A percentile compares a stretch with the other conserved stretches of the same genome.
Conservation (phyloP, 2,888 invertebrate species). For the Amiota mariae region DNA sequence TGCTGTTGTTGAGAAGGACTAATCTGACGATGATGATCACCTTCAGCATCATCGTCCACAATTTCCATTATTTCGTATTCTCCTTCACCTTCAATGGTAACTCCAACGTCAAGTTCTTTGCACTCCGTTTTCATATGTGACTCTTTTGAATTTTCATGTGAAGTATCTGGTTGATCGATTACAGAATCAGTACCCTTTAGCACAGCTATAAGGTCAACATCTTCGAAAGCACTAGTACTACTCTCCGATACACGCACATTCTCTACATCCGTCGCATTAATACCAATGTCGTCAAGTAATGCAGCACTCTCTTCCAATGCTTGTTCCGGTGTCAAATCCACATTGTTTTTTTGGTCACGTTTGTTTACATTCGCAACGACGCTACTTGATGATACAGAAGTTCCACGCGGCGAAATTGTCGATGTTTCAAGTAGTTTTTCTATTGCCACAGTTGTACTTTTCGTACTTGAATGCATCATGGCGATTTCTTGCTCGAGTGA, state of each 20-base stretch:
- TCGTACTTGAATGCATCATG: constrained; percentile 59
- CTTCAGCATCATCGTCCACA: constrained; percentile 54
- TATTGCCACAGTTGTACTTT: constrained; percentile 12
- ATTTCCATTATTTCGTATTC: constrained; percentile 71
- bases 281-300: not conserved
- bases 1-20: not conserved
- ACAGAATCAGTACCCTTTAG: constrained; percentile 76
- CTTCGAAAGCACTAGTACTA: constrained; percentile 48
- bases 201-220: constrained; percentile 74
- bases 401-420: not conserved
- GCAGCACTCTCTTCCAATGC: constrained; percentile 13
- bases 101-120: constrained; percentile 57
- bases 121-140: not conserved
- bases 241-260: constrained; percentile 25
- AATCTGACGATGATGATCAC: constrained; percentile 37
- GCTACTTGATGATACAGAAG: not conserved
- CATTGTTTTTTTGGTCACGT: constrained; percentile 3
- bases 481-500: constrained; percentile 71
- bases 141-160: not conserved
- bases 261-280: not conserved
- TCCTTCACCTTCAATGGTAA: constrained; percentile 71
- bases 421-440: not conserved
- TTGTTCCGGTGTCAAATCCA: constrained; percentile 26
- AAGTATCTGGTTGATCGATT: constrained; percentile 66
- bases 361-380: constrained; percentile 7